Evolutionary conservation across 2,888 invertebrate species (phyloP).

Genomic region (Synergus itoensis): DNA sequence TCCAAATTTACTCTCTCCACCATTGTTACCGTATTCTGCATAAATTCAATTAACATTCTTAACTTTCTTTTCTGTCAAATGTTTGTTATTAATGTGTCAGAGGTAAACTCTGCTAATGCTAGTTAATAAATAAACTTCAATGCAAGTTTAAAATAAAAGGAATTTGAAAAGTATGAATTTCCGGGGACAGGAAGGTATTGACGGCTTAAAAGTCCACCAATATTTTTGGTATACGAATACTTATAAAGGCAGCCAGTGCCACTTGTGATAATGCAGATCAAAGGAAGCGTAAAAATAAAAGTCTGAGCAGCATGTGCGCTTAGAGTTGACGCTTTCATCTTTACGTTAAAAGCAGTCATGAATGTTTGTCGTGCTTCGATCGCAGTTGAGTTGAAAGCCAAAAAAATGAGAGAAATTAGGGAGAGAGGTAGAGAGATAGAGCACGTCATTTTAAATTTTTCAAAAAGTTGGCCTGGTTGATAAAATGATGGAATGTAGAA

Average conservation of each 20-base stretch:
- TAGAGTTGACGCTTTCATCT: constrained; percentile 68
- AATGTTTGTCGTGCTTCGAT: constrained; percentile 53
- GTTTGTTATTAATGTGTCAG: too few species aligned
- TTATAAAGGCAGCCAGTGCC: constrained; percentile 37
- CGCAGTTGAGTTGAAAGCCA: constrained; percentile 31
- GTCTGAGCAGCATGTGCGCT: constrained; percentile 44
- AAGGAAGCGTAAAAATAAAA: constrained; percentile 72
- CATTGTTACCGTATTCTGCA: neutral
- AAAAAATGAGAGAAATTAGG: constrained; percentile 3
- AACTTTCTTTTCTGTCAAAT: too few species aligned
- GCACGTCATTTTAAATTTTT: neutral
- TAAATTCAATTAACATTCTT: neutral
- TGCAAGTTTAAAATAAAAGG: neutral
- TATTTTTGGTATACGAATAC: constrained; percentile 43
- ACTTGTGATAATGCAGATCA: constrained; percentile 70
- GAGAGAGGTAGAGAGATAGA: too few species aligned
- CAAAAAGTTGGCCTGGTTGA: neutral
- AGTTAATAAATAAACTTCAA: neutral
- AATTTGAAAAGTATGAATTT: neutral
- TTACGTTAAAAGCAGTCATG: constrained; percentile 66
- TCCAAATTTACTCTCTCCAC: neutral
- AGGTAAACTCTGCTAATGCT: neutral
- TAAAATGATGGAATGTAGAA: neutral
- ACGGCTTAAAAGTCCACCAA: constrained; percentile 39
- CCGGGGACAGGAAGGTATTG: neutral